A percentile compares a stretch with the other conserved stretches of the same genome.
These are phyloP conservation scores for Misgurnus mizolepis DNA, from an alignment of 2,113 vertebrate species.

Conservation along the genomic window DNA sequence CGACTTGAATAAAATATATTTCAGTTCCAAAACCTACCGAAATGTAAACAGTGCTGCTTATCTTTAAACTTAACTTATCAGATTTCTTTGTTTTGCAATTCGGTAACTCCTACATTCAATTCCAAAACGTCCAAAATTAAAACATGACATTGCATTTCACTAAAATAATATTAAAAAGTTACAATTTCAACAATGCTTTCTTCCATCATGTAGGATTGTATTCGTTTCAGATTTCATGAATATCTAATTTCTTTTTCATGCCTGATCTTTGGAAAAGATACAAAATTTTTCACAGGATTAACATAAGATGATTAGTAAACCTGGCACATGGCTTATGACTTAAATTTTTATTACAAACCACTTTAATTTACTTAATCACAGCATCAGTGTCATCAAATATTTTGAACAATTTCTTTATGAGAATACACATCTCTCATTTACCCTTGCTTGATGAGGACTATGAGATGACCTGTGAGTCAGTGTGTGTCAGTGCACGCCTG, in stretches of 20 bases:
- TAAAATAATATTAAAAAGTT: no score
- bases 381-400: constrained; percentile 1
- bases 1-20: neutral
- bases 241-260: constrained; percentile 22
- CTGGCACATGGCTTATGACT: constrained; percentile 14
- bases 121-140: no score
- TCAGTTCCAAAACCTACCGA: neutral
- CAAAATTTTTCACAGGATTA: constrained; percentile 40
- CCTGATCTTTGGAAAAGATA: constrained; percentile 38
- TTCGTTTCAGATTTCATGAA: neutral
- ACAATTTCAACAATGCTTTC: no score
- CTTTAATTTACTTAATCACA: neutral
- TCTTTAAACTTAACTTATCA: neutral
- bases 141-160: no score
- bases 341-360: neutral
- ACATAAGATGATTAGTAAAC: constrained; percentile 42
- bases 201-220: neutral
- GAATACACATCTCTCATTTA: neutral
- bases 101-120: neutral
- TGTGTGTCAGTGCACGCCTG: constrained; percentile 5
- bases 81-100: neutral
- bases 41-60: neutral
- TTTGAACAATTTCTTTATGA: neutral
- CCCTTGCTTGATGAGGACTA: neutral
- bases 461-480: constrained; percentile 5